Base-by-base conservation (phyloP, 2,113 vertebrate genomes). In the Trematocara zebra region DNA sequence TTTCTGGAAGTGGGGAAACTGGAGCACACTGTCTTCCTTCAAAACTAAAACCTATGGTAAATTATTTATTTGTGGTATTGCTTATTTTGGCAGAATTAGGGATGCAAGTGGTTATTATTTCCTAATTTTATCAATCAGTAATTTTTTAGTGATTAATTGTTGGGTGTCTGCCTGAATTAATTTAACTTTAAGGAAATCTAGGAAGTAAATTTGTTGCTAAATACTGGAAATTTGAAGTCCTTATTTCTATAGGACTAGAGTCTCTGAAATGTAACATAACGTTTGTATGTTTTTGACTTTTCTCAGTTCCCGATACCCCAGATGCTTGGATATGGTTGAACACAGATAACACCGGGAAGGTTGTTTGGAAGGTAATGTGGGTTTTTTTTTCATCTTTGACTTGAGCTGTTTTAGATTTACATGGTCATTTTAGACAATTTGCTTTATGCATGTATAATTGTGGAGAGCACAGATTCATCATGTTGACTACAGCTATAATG, bases 1-100 rank as follows among this genome's bases (percentile, higher is more conserved):
- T 44, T 96, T 96, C 92, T 96, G 96, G 95, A 95, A 93, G 56
- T 97, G 96, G 96, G 96, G 96, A 26, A 82, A 90, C 56, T 95
- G 95, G 95, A 96, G 96, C 52, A 3, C 88, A 37, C 3, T 54
- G 5, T 33, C 84, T 79, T 20, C 51, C 40, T 94, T 97, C 80
- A 93, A 23, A 91, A 96, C 96, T 26, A 87, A 57, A 11, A 88
- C 86, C 28, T 82, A 92, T 78, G 84, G 96, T 96, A 91, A 95
- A 90, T 3, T 3, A 0, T 81, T 57, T 52, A 83, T 37, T 69
- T 69, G 14, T 44, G 4, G 12, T 11, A 5, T 81, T 3, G 18
- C 9, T 80, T 33, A 28, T 35, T 72, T 44, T 61, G 49, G n/a
- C 14, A 15, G 6, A 83, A 31, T 23, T 11, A 49, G 3, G 9